Percentiles rank a stretch among this genome's conserved stretches.
Conservation (phyloP, 2,113 vertebrate genomes). For the Petromus typicus region DNA sequence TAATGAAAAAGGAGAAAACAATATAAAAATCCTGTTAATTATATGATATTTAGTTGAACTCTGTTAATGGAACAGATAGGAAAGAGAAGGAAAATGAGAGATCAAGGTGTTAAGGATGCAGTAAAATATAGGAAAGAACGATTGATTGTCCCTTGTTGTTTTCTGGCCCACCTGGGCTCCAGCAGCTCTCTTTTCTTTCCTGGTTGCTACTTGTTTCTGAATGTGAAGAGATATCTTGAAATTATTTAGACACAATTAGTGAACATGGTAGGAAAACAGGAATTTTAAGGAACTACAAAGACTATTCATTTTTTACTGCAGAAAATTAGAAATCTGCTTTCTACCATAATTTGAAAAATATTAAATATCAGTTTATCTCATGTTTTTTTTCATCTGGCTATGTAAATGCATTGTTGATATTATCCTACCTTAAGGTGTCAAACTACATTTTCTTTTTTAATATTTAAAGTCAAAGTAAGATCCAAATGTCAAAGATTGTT, state of each 20-base stretch:
- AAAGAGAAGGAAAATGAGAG: neutral
- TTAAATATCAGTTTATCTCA: conserved; percentile 18
- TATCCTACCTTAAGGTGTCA: neutral
- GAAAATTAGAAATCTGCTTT: conserved; percentile 19
- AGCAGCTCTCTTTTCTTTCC: neutral
- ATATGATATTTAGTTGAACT: neutral
- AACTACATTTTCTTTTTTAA: neutral
- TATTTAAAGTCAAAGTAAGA: conserved; percentile 8
- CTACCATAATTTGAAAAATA: neutral
- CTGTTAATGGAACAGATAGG: conserved; percentile 2
- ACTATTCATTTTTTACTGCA: neutral
- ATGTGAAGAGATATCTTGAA: neutral
- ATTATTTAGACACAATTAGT: conserved; percentile 24
- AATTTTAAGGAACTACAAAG: neutral
- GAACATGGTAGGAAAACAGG: neutral
- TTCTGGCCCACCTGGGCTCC: neutral
- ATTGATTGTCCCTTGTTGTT: neutral
- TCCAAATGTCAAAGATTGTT: neutral
- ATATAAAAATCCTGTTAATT: neutral
- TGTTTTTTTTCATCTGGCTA: neutral
- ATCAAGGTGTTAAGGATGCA: neutral
- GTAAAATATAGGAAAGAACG: neutral
- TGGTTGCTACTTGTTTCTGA: conserved; percentile 8
- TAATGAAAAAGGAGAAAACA: neutral
- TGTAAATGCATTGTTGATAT: neutral